A percentile compares a stretch with the other conserved stretches of the same genome.
Conservation (phyloP, 2,797 vertebrate species). For the Dendrocincla tyrannina region DNA sequence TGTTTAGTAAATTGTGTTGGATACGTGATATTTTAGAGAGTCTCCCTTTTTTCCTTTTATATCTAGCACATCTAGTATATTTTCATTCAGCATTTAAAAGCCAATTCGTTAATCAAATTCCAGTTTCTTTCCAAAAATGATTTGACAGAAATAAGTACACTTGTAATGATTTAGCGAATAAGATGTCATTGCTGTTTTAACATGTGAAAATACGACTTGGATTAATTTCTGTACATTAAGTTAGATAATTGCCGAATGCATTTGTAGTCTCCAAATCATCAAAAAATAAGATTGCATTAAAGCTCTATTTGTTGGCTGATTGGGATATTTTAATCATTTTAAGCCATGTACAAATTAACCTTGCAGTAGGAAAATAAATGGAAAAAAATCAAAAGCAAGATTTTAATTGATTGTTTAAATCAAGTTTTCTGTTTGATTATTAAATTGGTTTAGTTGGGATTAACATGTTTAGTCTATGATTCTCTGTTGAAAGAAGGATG, state of each 20-base stretch:
- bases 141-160: background rate
- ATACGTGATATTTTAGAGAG: background rate
- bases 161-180: conserved; percentile 2
- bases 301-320: background rate
- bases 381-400: background rate
- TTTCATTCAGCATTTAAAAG: background rate
- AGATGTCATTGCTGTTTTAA: background rate
- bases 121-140: background rate
- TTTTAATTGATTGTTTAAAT: background rate
- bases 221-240: background rate
- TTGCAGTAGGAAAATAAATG: background rate
- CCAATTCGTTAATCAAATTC: background rate
- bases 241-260: background rate
- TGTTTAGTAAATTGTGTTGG: conserved; percentile 14
- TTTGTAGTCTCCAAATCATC: background rate
- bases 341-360: background rate
- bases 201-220: background rate
- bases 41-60: background rate
- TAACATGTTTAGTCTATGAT: background rate
- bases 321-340: background rate
- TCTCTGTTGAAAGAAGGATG: background rate
- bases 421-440: background rate
- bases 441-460: background rate
- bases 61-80: background rate
- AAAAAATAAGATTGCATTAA: background rate